A percentile compares a stretch with the other conserved stretches of the same genome.
Conservation (phyloP, 2,797 vertebrate genomes). For the Ara ararauna region DNA sequence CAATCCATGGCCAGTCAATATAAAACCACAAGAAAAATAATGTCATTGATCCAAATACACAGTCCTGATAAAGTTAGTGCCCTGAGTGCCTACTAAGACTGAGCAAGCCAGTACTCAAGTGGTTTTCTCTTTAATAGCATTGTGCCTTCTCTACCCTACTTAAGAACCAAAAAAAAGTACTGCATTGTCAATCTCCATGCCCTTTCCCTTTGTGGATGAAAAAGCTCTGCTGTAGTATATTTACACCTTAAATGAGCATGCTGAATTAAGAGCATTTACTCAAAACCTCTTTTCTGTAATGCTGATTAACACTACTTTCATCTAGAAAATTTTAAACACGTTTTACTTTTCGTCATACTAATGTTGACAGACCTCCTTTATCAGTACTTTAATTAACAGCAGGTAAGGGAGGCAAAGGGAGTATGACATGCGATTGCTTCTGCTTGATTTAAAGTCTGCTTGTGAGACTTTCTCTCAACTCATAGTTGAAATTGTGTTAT, state of each 20-base stretch:
- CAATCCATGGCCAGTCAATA: not conserved
- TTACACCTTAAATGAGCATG: not conserved
- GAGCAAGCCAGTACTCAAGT: not conserved
- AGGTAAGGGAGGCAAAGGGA: constrained; percentile 55
- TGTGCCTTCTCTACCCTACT: not conserved
- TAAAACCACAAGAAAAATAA: not conserved
- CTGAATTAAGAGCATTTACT: constrained; percentile 22
- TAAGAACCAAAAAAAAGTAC: not conserved
- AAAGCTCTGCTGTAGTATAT: not conserved
- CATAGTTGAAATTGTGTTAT: constrained; percentile 69
- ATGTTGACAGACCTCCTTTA: constrained; percentile 72
- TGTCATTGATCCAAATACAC: not conserved
- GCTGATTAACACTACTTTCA: constrained; percentile 74
- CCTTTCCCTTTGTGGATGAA: not conserved
- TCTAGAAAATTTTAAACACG: constrained; percentile 62
- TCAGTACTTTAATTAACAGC: constrained; percentile 73
- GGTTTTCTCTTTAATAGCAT: not conserved
- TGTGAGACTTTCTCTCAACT: constrained; percentile 50
- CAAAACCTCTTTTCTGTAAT: constrained; percentile 57
- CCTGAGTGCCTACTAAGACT: not conserved
- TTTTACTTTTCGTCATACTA: constrained; percentile 66
- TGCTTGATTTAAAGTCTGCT: constrained; percentile 69
- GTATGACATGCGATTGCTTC: constrained; percentile 54
- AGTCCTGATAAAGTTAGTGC: not conserved
- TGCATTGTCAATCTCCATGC: not conserved